A percentile compares a stretch with the other conserved stretches of the same genome.
Conservation (phyloP, 1,140 invertebrate species). For the Colletes gigas region DNA sequence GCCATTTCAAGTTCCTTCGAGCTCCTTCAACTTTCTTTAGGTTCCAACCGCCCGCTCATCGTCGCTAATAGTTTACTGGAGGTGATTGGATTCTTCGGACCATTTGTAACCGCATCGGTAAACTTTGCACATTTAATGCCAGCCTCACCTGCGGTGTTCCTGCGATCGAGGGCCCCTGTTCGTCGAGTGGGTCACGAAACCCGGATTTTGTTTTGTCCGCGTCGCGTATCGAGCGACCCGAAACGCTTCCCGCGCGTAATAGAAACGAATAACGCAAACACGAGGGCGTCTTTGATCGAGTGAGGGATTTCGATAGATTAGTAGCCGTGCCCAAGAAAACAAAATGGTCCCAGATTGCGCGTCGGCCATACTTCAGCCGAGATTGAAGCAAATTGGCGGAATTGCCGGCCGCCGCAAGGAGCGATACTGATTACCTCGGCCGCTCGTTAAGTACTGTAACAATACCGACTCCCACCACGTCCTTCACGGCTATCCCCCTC, state of each 20-base stretch:
- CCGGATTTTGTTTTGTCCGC: constrained; percentile 15
- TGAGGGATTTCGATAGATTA: no score
- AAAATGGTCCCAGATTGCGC: constrained; percentile 68
- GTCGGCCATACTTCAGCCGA: constrained; percentile 67
- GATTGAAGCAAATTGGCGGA: constrained; percentile 78
- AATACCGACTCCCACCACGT: constrained; percentile 59
- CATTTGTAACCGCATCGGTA: constrained; percentile 74
- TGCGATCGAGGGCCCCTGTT: constrained; percentile 22
- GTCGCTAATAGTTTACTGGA: constrained; percentile 71
- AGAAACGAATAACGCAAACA: no score
- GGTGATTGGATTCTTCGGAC: constrained; percentile 74
- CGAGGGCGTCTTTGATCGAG: no score
- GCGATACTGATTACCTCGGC: constrained; percentile 69
- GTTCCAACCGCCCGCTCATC: constrained; percentile 48
- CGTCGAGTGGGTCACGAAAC: constrained; percentile 52
- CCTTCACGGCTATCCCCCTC: constrained; percentile 9
- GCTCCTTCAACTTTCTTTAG: constrained; percentile 68
- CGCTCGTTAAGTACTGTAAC: constrained; percentile 68
- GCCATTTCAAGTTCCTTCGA: constrained; percentile 76
- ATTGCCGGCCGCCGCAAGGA: constrained; percentile 64
- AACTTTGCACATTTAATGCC: constrained; percentile 77
- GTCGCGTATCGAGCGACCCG: constrained; percentile 9
- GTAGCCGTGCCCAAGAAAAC: constrained; percentile 59
- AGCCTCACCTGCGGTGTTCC: constrained; percentile 23
- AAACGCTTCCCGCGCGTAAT: neutral